Evolutionary conservation across 2,888 invertebrate species (phyloP).

Genomic region (Oligia latruncula): DNA sequence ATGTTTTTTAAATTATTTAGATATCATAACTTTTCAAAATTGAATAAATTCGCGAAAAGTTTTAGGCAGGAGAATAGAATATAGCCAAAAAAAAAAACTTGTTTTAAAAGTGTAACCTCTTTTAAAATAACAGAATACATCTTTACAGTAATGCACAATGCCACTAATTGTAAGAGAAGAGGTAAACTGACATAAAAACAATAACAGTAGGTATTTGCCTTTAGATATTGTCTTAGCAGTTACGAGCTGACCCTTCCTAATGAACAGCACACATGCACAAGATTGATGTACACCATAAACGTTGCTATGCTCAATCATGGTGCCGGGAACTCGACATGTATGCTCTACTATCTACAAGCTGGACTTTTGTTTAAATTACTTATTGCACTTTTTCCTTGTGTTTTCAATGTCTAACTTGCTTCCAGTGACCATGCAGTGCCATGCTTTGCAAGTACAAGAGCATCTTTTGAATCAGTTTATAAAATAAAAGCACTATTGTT

Average conservation of each 20-base stretch:
- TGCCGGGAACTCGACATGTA: not conserved
- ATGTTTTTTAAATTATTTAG: not conserved
- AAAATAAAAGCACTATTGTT: constrained; percentile 13
- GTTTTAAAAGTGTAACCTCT: not conserved
- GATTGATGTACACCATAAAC: not conserved
- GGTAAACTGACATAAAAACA: constrained; percentile 37
- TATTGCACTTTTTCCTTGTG: constrained; percentile 16
- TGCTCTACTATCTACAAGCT: not conserved
- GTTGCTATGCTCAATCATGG: not conserved
- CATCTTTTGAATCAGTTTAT: not conserved
- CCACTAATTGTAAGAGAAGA: not conserved
- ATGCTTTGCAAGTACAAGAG: constrained; percentile 27
- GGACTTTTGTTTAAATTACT: not conserved
- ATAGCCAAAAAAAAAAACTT: not conserved
- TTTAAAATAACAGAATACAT: not conserved
- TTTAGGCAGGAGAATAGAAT: not conserved
- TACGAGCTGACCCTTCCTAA: not conserved
- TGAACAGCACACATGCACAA: not conserved
- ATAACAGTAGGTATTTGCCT: constrained; percentile 8
- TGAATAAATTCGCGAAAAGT: not conserved
- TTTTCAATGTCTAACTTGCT: not conserved
- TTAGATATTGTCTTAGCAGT: constrained; percentile 10
- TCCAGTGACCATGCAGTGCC: constrained; percentile 14
- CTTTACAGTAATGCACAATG: constrained; percentile 6
- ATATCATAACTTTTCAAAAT: not conserved